A percentile compares a stretch with the other conserved stretches of the same genome.
These are phyloP conservation scores for Heliconius himera DNA, from an alignment of 1,140 invertebrate genomes.

Conservation along the genomic window DNA sequence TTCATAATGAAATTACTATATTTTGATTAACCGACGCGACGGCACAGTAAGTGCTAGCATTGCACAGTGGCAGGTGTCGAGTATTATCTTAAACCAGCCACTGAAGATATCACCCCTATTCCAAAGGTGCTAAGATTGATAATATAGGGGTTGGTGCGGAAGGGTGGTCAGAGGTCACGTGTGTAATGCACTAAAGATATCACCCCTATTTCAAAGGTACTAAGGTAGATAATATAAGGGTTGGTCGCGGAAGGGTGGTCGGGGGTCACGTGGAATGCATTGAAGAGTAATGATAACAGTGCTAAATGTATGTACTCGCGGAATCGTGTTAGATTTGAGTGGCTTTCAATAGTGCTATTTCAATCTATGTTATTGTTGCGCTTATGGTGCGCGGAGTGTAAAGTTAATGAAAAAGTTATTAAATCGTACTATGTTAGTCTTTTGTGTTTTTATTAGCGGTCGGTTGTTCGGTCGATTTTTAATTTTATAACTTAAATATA, in stretches of 20 bases:
- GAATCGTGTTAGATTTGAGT: conserved; percentile 59
- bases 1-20: conserved; percentile 69
- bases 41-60: conserved; percentile 68
- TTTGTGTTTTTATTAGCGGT: not conserved
- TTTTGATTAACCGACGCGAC: conserved; percentile 71
- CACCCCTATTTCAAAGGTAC: conserved; percentile 24
- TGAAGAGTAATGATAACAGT: conserved; percentile 67
- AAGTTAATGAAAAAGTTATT: not conserved
- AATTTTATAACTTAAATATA: too few relatives aligned
- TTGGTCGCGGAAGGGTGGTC: conserved; percentile 1
- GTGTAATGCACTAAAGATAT: conserved; percentile 45
- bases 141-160: conserved; percentile 8
- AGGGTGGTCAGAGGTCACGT: conserved; percentile 38
- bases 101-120: conserved; percentile 31
- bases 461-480: not conserved
- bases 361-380: not conserved
- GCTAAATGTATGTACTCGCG: conserved; percentile 62
- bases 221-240: conserved; percentile 41
- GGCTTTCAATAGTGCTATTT: conserved; percentile 14
- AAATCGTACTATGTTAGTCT: not conserved
- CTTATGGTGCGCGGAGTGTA: not conserved
- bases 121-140: conserved; percentile 37
- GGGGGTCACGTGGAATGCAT: conserved; percentile 58
- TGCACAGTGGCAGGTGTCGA: conserved; percentile 70
- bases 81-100: conserved; percentile 63